Conservation (phyloP, 2,797 vertebrate genomes). For the Scleropages formosus region DNA sequence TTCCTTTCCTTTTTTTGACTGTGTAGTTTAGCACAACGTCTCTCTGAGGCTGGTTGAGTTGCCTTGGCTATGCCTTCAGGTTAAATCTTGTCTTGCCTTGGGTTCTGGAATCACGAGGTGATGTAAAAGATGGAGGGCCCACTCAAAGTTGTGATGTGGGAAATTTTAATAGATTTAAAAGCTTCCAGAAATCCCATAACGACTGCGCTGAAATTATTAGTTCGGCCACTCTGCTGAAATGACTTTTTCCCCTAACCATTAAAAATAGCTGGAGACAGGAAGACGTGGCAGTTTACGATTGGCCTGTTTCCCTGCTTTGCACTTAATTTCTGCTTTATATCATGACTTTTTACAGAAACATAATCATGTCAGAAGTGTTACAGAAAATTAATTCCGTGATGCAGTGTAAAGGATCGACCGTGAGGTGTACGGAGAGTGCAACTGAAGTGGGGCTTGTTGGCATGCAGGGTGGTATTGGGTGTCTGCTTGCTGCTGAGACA, state of each 20-base stretch:
- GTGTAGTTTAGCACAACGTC: not conserved
- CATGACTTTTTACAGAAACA: slow-evolving; percentile 37
- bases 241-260: slow-evolving; percentile 11
- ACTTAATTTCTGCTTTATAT: slow-evolving; percentile 62
- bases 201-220: not conserved
- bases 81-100: not conserved
- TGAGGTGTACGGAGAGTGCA: not conserved
- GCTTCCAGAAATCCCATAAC: not conserved
- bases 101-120: not conserved
- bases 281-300: not conserved
- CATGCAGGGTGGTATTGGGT: not conserved
- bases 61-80: not conserved
- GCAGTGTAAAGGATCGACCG: slow-evolving; percentile 35
- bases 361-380: slow-evolving; percentile 42
- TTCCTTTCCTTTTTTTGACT: not conserved
- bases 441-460: not conserved
- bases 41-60: not conserved
- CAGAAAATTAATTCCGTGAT: slow-evolving; percentile 41
- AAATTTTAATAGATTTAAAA: not conserved
- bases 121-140: not conserved
- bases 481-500: slow-evolving; percentile 25
- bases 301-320: slow-evolving; percentile 55
- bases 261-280: not conserved
- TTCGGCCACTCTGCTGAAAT: not conserved
- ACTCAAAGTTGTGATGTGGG: not conserved